Percentiles rank a stretch among this genome's conserved stretches.
These are phyloP conservation scores for Neoitamus cyanurus DNA, from an alignment of 2,888 invertebrate genomes.

Conservation along the genomic window DNA sequence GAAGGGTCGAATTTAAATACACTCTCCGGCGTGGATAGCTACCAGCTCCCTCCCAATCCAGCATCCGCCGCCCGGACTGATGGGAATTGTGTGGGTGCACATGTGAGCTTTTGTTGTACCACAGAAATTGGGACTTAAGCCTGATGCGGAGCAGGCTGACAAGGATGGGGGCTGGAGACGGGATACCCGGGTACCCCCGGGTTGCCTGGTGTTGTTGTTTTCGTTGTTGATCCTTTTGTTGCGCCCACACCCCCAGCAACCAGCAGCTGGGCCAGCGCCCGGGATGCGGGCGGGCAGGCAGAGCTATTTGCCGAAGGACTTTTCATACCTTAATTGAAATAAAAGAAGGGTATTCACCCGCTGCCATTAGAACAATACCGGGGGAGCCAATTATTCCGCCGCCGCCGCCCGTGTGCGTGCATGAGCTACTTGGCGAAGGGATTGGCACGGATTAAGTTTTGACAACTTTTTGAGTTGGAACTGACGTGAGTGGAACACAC, in stretches of 20 bases:
- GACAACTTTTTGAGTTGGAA: slow-evolving; percentile 49
- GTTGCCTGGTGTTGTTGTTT: slow-evolving; percentile 29
- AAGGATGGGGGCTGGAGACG: not conserved
- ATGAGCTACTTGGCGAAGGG: slow-evolving; percentile 50
- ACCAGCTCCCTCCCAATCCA: not conserved
- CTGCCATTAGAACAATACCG: slow-evolving; percentile 54
- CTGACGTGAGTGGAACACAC: slow-evolving; percentile 44
- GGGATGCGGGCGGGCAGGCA: slow-evolving; percentile 2
- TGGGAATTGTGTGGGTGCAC: slow-evolving; percentile 27
- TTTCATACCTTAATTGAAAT: slow-evolving; percentile 56
- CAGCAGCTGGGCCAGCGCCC: not conserved
- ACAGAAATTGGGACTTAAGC: slow-evolving; percentile 46
- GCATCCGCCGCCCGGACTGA: not conserved
- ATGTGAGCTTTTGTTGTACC: slow-evolving; percentile 47
- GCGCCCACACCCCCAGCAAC: slow-evolving; percentile 4
- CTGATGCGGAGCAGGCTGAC: slow-evolving; percentile 29
- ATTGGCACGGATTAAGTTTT: slow-evolving; percentile 55
- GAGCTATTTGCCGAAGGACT: slow-evolving; percentile 50
- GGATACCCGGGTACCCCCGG: not conserved
- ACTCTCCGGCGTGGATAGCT: slow-evolving; percentile 21
- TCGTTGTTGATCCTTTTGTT: slow-evolving; percentile 49
- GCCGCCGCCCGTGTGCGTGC: slow-evolving; percentile 15
- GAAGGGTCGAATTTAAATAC: slow-evolving; percentile 50
- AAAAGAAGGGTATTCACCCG: slow-evolving; percentile 56
- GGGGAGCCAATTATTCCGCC: slow-evolving; percentile 55